phyloP scores from a whole-genome alignment of 2,113 vertebrate species.

The Callaeas wilsoni region DNA sequence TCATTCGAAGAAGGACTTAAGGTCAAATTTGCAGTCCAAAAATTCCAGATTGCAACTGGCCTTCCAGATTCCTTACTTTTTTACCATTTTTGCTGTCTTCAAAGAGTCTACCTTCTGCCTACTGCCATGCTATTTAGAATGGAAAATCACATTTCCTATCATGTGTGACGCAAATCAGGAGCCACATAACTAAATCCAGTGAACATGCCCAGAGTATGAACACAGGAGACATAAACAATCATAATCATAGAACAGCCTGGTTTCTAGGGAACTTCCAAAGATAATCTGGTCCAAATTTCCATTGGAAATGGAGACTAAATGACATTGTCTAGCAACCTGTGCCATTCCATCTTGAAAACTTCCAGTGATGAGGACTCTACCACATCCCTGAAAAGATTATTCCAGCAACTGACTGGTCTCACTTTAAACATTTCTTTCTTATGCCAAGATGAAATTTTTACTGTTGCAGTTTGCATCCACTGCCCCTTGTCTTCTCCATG shows the following conservation, averaged over 20 bases:
- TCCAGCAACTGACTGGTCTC: not conserved
- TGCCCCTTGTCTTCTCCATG: not conserved
- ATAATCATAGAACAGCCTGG: not conserved
- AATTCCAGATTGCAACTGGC: not conserved
- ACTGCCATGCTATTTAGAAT: not conserved
- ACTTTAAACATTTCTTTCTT: not conserved
- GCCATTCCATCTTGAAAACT: not conserved
- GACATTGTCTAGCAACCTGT: not conserved
- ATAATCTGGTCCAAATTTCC: not conserved
- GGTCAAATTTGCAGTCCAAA: not conserved
- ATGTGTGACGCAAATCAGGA: not conserved
- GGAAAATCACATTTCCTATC: not conserved
- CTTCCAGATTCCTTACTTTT: not conserved
- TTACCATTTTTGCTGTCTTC: not conserved
- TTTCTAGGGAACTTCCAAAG: not conserved
- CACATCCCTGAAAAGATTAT: not conserved
- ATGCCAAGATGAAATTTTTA: not conserved
- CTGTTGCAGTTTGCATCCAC: not conserved
- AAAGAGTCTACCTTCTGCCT: not conserved
- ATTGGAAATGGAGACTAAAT: not conserved
- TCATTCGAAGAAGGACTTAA: not conserved
- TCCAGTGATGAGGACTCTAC: not conserved
- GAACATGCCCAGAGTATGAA: not conserved
- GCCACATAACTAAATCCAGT: not conserved
- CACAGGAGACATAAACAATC: not conserved